Evolutionary conservation across 2,113 vertebrate species (phyloP).

Genomic region (Sylvia atricapilla): DNA sequence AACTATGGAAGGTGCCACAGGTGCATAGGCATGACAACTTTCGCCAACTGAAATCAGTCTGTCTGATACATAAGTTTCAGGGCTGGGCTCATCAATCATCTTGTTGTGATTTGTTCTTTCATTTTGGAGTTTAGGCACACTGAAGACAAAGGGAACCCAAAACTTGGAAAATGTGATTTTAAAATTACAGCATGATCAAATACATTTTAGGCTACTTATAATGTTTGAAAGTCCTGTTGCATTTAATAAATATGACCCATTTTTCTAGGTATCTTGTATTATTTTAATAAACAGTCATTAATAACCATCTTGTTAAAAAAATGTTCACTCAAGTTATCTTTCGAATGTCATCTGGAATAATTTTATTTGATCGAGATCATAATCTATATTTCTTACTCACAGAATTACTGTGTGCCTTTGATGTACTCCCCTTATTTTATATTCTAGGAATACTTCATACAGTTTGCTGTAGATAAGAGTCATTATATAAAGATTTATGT

Average conservation of each 20-base stretch:
- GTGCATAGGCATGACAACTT: not conserved
- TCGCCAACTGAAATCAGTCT: not conserved
- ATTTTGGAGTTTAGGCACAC: not conserved
- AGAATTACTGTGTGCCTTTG: not conserved
- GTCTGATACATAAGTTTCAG: not conserved
- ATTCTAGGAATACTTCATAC: not conserved
- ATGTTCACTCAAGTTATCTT: not conserved
- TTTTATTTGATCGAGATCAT: not conserved
- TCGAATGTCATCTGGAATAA: not conserved
- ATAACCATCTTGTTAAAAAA: not conserved
- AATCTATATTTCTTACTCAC: not conserved
- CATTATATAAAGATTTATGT: not conserved
- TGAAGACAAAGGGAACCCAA: not conserved
- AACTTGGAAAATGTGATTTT: not conserved
- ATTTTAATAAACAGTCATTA: not conserved
- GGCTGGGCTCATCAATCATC: no score
- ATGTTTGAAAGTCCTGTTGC: not conserved
- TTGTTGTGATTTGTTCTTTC: not conserved
- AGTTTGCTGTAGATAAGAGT: not conserved
- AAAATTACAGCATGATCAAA: not conserved
- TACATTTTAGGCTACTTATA: not conserved
- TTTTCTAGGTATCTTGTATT: not conserved
- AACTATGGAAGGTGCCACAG: not conserved
- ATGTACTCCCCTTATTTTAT: not conserved
- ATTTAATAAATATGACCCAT: not conserved